Evolutionary conservation across 2,113 vertebrate genomes (phyloP).

Genomic region (Rallus limicola): DNA sequence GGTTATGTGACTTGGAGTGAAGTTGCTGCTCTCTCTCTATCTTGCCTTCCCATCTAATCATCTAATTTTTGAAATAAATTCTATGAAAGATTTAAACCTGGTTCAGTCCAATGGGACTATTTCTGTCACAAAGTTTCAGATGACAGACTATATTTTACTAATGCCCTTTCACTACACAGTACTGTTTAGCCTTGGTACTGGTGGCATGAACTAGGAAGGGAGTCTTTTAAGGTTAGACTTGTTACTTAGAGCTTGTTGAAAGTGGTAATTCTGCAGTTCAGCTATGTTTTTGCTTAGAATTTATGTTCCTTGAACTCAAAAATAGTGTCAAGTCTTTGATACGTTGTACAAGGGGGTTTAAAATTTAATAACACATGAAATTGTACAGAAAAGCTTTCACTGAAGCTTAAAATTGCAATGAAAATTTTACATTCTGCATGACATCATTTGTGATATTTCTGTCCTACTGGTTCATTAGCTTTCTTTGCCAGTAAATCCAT

Average conservation of each 20-base stretch:
- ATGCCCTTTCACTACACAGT: neutral
- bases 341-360: neutral
- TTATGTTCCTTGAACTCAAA: neutral
- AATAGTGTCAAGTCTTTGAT: conserved; percentile 1
- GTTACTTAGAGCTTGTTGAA: neutral
- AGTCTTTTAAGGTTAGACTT: neutral
- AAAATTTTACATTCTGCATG: conserved; percentile 46
- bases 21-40: neutral
- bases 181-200: neutral
- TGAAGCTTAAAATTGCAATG: conserved; percentile 49
- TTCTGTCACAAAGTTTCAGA: neutral
- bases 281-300: neutral
- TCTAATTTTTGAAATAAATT: neutral
- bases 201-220: neutral
- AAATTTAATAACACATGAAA: conserved; percentile 43
- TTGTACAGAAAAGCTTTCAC: conserved; percentile 44
- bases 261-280: neutral
- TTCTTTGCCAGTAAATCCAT: neutral
- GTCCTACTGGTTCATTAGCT: conserved; percentile 18
- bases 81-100: neutral
- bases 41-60: neutral
- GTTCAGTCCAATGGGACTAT: neutral
- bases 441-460: conserved; percentile 43
- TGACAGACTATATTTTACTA: neutral
- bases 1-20: neutral